These are phyloP conservation scores for Tachycineta bicolor DNA, from an alignment of 2,113 vertebrate genomes.

Conservation along the genomic window DNA sequence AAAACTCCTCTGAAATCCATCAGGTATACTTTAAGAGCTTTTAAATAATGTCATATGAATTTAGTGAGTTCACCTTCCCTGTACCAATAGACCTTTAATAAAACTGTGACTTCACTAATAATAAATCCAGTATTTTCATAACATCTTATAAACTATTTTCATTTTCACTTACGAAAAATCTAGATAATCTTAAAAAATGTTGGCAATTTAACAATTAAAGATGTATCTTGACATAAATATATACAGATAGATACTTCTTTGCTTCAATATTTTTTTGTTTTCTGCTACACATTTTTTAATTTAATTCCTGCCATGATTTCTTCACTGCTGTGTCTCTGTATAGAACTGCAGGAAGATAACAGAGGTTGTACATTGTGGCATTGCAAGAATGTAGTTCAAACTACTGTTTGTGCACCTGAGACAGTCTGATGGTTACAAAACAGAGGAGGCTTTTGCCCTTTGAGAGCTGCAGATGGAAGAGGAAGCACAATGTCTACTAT, in stretches of 20 bases:
- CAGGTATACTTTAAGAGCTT: not conserved
- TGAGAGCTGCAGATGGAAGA: not conserved
- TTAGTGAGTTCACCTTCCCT: not conserved
- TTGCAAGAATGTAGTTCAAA: not conserved
- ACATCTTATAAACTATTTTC: not conserved
- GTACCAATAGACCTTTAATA: not conserved
- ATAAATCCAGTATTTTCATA: not conserved
- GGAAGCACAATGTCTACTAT: accelerated
- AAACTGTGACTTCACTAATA: not conserved
- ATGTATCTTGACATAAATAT: not conserved
- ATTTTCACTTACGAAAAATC: not conserved
- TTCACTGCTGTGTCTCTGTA: not conserved
- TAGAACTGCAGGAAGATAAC: not conserved
- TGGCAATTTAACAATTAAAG: not conserved
- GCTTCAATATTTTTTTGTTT: not conserved
- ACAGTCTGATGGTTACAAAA: not conserved
- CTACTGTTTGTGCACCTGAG: not conserved
- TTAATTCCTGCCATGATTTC: not conserved
- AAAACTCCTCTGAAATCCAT: not conserved
- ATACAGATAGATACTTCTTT: not conserved
- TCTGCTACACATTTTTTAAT: not conserved
- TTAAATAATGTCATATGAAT: not conserved
- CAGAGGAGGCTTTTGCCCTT: not conserved
- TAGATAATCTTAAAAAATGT: not conserved
- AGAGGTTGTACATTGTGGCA: not conserved